Evolutionary conservation across 2,113 vertebrate genomes (phyloP).

Genomic region (Smithornis capensis): DNA sequence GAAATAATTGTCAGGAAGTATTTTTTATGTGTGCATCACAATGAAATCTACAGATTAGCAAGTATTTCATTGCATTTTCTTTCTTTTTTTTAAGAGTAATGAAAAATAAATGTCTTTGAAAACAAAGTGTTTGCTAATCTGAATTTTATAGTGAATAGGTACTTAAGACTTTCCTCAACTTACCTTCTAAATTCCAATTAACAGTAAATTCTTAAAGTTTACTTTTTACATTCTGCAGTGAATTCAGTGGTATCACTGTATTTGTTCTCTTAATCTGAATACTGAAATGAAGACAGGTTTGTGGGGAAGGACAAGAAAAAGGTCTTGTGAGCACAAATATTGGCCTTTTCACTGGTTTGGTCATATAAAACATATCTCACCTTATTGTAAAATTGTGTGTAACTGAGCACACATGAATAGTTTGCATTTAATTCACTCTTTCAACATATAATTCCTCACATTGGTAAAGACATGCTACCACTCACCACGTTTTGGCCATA

Average conservation of each 20-base stretch:
- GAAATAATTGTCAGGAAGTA: not conserved
- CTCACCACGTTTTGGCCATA: not conserved
- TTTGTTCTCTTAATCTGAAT: not conserved
- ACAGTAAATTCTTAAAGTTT: not conserved
- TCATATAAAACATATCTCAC: not conserved
- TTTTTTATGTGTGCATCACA: accelerated
- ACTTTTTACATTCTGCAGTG: not conserved
- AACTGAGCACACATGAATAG: not conserved
- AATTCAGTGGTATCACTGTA: not conserved
- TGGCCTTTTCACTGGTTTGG: not conserved
- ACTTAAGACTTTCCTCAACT: not conserved
- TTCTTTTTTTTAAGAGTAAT: not conserved
- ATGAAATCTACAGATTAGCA: not conserved
- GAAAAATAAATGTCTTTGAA: not conserved
- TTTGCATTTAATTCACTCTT: not conserved
- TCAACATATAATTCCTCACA: not conserved
- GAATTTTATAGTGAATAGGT: not conserved
- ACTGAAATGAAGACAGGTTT: not conserved
- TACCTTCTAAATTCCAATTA: not conserved
- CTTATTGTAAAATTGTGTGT: not conserved
- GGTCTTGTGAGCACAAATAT: not conserved
- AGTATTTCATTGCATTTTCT: not conserved
- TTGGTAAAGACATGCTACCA: accelerated
- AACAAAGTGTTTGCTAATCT: not conserved
- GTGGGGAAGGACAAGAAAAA: not conserved